Percentiles rank a stretch among this genome's conserved stretches.
phyloP scores from a whole-genome alignment of 2,113 vertebrate genomes.

The Platichthys stellatus region DNA sequence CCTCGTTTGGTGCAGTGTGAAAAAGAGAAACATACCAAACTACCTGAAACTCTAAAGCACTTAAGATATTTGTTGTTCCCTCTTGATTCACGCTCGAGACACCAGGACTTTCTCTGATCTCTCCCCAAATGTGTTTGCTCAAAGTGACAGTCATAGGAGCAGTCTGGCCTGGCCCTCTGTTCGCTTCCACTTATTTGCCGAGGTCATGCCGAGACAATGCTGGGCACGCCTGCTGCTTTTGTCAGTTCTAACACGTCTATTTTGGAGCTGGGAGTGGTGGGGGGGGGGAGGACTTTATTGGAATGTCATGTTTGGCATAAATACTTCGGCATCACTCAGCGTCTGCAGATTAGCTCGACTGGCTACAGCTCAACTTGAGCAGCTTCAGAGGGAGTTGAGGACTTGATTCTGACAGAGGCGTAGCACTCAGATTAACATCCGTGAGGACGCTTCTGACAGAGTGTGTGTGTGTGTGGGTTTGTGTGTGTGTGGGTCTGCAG shows the following conservation, averaged over 20 bases:
- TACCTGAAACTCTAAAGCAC: conserved; percentile 3
- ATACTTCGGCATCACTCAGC: conserved; percentile 53
- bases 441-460: conserved; percentile 31
- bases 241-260: conserved; percentile 70
- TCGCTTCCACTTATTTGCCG: conserved; percentile 59
- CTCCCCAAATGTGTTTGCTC: conserved; percentile 50
- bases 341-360: conserved; percentile 60
- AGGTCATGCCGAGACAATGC: conserved; percentile 60
- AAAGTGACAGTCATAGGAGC: conserved; percentile 62
- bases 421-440: conserved; percentile 57
- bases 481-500: background rate
- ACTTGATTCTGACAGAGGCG: conserved; percentile 52
- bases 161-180: conserved; percentile 47
- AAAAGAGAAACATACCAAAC: background rate
- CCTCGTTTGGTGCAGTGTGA: background rate
- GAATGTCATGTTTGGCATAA: conserved; percentile 66
- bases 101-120: conserved; percentile 9
- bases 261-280: conserved; percentile 52
- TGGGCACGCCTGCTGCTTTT: conserved; percentile 62
- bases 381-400: conserved; percentile 47
- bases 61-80: conserved; percentile 15
- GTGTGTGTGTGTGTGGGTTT: background rate
- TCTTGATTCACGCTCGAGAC: conserved; percentile 23
- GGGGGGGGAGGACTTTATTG: conserved; percentile 38
- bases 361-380: conserved; percentile 45